phyloP scores from a whole-genome alignment of 1,140 invertebrate genomes.

The Mizuhopecten yessoensis region DNA sequence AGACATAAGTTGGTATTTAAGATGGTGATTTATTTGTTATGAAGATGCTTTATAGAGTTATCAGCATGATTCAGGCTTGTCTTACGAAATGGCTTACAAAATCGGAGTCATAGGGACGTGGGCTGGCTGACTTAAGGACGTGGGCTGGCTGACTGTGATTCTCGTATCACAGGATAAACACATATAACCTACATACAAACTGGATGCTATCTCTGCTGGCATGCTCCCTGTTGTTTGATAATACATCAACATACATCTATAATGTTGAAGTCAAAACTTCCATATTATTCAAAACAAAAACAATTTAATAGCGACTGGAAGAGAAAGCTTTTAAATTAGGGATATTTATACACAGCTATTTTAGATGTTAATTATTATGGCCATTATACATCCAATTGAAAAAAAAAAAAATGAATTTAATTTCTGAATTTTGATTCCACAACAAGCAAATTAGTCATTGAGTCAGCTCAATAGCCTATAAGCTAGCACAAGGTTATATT shows the following conservation, averaged over 20 bases:
- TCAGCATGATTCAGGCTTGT: background rate
- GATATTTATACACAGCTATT: no score
- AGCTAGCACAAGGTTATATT: no score
- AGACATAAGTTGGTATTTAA: conserved; percentile 26
- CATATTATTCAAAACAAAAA: background rate
- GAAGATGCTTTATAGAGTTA: background rate
- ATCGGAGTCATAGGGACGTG: background rate
- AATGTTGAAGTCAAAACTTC: background rate
- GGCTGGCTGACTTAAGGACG: no score
- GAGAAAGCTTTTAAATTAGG: background rate
- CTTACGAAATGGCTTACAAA: background rate
- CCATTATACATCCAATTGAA: no score
- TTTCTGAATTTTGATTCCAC: no score
- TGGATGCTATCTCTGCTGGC: background rate
- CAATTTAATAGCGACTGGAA: background rate
- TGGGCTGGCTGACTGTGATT: background rate
- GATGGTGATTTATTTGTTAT: background rate
- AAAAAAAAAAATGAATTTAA: no score
- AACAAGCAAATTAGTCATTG: no score
- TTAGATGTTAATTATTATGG: background rate
- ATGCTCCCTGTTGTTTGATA: background rate
- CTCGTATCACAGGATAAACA: background rate
- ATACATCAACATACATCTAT: background rate
- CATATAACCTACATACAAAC: no score
- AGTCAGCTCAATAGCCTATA: no score